Evolutionary conservation across 1,140 invertebrate species (phyloP).

Genomic region (Drosophila asahinai): DNA sequence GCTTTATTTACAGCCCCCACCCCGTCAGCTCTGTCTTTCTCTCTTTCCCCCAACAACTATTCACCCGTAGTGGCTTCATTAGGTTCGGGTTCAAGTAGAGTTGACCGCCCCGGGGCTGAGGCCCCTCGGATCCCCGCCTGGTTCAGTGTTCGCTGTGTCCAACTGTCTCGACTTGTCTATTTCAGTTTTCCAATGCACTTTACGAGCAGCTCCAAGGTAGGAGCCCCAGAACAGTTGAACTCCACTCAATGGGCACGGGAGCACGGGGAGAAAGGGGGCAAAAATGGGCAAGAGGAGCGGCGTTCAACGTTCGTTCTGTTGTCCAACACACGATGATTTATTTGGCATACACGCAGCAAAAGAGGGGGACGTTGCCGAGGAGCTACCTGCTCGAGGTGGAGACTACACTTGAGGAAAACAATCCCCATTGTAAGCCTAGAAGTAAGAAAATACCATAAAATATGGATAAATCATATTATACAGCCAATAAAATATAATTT

Average conservation of each 20-base stretch:
- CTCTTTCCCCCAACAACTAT: not conserved
- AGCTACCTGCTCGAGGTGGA: constrained; percentile 69
- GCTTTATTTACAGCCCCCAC: constrained; percentile 28
- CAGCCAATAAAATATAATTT: not conserved
- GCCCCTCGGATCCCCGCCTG: constrained; percentile 1
- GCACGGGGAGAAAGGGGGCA: not conserved
- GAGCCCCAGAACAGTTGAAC: constrained; percentile 38
- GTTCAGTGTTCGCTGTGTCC: constrained; percentile 52
- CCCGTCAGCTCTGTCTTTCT: not conserved
- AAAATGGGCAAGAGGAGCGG: constrained; percentile 46
- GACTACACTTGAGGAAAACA: constrained; percentile 37
- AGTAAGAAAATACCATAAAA: too few species aligned
- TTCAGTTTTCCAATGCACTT: constrained; percentile 82
- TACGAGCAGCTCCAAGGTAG: constrained; percentile 64
- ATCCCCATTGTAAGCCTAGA: too few species aligned
- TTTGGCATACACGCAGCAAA: constrained; percentile 71
- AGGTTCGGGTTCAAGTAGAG: constrained; percentile 76
- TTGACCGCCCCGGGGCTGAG: constrained; percentile 53
- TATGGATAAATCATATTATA: too few species aligned
- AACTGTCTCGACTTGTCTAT: constrained; percentile 78
- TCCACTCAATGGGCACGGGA: constrained; percentile 22
- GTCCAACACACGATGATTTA: constrained; percentile 78
- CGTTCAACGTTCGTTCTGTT: constrained; percentile 60
- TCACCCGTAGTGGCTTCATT: constrained; percentile 71
- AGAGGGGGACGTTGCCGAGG: constrained; percentile 3